Base-by-base conservation (phyloP, 2,113 vertebrate genomes). In the Pogona vitticeps region DNA sequence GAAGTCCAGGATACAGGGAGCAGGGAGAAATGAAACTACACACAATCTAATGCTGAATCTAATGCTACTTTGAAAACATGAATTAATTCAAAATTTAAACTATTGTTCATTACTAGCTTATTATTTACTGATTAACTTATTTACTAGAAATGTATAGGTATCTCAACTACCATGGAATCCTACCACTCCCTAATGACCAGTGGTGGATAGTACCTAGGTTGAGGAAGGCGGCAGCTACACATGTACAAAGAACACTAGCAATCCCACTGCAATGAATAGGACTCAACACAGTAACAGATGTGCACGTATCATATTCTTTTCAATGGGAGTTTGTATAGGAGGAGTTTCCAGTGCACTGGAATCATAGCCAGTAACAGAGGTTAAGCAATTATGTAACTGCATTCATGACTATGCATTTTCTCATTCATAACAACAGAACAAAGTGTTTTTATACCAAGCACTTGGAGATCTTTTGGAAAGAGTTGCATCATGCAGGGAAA, bases 381-480 rank as follows among this genome's bases (percentile, higher is more conserved):
- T 83, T 73, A 18, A 4, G 18, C 77, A 79, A 33, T 61, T n/a
- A 61, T 28, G 38, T 31, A 61, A 75, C n/a, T 28, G 61, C 20
- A 65, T 67, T 63, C 36, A 63, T 72, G 68, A 80, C 70, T 65
- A 36, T 63, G 67, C 76, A 86, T 80, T 80, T 52, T 80, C 68
- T 40, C 85, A 86, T 86, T 86, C 68, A 73, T 88, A 52, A 82
- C 9, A 88, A 75, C 17, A 31, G 61, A 86, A 2, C 0, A 0
- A 91, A 91, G 10, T 86, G 13, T 65, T 36, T 40, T 88, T 36
- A 84, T 21, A 65, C 86, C 9, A 88, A 87, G 76, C 42, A 15
- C 63, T 61, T 84, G n/a, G n/a, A 85, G 88, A 65, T 36, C 76
- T 58, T 91, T 91, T 91, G 85, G 80, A 91, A 93, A 85, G 31